Evolutionary conservation across 2,113 vertebrate species (phyloP).

Genomic region (Galemys pyrenaicus): DNA sequence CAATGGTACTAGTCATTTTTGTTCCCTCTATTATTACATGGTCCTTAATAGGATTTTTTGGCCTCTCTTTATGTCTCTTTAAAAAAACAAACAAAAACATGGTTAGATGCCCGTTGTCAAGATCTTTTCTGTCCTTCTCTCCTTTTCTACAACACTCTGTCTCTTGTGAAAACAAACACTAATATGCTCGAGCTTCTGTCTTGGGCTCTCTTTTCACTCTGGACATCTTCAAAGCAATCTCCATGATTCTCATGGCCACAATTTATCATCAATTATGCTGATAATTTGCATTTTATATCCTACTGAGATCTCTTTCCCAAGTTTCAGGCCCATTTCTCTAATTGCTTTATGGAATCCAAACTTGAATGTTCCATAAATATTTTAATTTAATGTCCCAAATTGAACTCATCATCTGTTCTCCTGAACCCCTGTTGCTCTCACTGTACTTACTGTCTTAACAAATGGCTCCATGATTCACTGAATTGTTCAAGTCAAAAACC

Average conservation of each 20-base stretch:
- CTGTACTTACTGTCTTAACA: not conserved
- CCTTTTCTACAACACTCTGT: not conserved
- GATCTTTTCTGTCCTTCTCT: not conserved
- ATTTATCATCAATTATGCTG: not conserved
- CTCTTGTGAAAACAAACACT: not conserved
- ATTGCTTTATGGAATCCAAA: not conserved
- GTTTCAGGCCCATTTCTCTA: slow-evolving; percentile 38
- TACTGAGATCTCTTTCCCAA: not conserved
- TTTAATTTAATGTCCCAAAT: not conserved
- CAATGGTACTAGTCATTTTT: not conserved
- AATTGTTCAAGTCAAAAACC: not conserved
- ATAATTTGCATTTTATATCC: not conserved
- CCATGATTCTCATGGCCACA: not conserved
- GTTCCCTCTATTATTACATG: not conserved
- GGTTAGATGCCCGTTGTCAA: not conserved
- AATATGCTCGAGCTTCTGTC: not conserved
- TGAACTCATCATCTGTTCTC: not conserved
- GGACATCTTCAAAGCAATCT: not conserved
- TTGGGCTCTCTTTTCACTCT: not conserved
- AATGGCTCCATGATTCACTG: not conserved
- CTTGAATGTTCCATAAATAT: slow-evolving; percentile 28
- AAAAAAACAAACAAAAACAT: not conserved
- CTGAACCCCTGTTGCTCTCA: not conserved
- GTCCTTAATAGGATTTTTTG: not conserved
- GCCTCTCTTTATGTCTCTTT: not conserved